Percentiles rank a stretch among this genome's conserved stretches.
These are phyloP conservation scores for Hydrozoanthus tunicans DNA, from an alignment of 64 coral and sea anemone genomes.

Conservation along the genomic window DNA sequence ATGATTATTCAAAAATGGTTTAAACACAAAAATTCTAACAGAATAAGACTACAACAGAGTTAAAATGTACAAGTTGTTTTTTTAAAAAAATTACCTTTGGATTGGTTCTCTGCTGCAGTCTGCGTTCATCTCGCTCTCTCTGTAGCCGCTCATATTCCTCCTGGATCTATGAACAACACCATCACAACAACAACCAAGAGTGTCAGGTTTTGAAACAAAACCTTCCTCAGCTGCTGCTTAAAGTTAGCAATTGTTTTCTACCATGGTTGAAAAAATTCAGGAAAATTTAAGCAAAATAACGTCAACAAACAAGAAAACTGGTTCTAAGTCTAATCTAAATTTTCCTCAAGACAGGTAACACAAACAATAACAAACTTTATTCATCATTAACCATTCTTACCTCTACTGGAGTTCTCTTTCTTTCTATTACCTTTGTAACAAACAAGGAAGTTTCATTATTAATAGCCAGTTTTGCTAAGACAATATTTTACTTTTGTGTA, in stretches of 20 bases:
- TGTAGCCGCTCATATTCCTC: slow-evolving; percentile 97
- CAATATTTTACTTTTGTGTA: neutral
- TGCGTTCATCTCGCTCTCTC: slow-evolving; percentile 88
- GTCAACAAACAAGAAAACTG: neutral
- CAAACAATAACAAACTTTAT: neutral
- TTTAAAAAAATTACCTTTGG: slow-evolving; percentile 57
- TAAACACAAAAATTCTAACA: neutral
- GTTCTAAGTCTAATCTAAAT: neutral
- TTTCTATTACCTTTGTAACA: slow-evolving; percentile 56
- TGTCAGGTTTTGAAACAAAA: no score
- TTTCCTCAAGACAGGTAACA: no score
- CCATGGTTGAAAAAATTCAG: no score
- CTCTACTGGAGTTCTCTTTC: slow-evolving; percentile 69
- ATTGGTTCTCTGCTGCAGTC: slow-evolving; percentile 92
- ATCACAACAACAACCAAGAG: no score
- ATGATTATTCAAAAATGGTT: neutral
- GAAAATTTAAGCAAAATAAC: no score
- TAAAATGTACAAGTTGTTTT: neutral
- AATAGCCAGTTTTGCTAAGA: neutral
- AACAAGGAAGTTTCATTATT: neutral
- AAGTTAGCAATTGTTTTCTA: neutral
- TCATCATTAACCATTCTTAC: slow-evolving; percentile 26
- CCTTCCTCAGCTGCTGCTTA: no score
- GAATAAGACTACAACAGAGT: neutral
- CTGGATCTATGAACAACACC: slow-evolving; percentile 59